Evolutionary conservation across 2,797 vertebrate species (phyloP), one percentile per base, ranked within the genome.

Genomic region (Psittacula derbiana): DNA sequence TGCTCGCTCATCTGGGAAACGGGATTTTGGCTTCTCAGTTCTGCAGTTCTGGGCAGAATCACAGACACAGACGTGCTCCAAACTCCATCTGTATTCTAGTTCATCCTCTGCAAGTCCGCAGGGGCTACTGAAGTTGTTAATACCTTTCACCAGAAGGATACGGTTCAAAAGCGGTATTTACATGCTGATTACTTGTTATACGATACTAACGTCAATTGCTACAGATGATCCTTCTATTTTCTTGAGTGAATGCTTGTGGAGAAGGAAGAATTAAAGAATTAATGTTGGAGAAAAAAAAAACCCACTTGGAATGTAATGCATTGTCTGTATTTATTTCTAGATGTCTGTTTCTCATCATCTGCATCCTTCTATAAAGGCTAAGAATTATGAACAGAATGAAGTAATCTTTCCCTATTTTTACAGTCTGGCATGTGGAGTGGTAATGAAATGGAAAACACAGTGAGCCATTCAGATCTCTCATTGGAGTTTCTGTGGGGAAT

Each of bases 1-100:
- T 23, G 3, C 30, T 43, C 7, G 0, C 27, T 27, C 10, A 5
- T 5, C 24, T 8, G 12, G 23, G 13, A 8, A 12, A 0, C 21
- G 2, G 11, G 33, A 12, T 1, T 4, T 44, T 28, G 30, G 27
- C n/a, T 31, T 8, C 57, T 62, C 25, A 31, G 13, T n/a, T 66
- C 14, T 25, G 9, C 21, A 8, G 55, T 36, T 36, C 40, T 16
- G 12, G 11, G 49, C 38, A 25, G 13, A 44, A 36, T 8, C 79
- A 41, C 4, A 3, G 50, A 3, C 61, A 19, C 0, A 16, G 20
- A 2, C 14, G 25, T 1, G 6, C 30, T 41, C 47, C 40, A 14
- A 2, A 8, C n/a, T 71, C 61, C 47, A 2, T 6, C 44, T 8
- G 5, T 14, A 17, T 27, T 16, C 47, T 5, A 11, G 30, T n/a